Percentiles rank a stretch among this genome's conserved stretches.
phyloP scores from a whole-genome alignment of 2,113 vertebrate genomes.

The Caretta caretta region DNA sequence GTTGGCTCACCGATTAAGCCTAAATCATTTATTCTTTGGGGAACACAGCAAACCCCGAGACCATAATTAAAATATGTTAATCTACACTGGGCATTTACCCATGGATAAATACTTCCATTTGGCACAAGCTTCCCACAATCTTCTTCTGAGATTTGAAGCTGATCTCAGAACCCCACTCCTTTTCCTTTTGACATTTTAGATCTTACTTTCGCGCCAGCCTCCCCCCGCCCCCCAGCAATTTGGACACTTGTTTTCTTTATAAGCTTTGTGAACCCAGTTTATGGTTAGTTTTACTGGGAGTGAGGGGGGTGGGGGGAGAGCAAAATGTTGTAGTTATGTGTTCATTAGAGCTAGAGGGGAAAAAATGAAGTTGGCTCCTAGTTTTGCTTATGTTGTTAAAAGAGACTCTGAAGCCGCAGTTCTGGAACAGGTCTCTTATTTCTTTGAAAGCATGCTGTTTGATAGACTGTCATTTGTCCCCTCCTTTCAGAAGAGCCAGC shows the following conservation, averaged over 20 bases:
- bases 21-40: constrained; percentile 42
- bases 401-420: constrained; percentile 78
- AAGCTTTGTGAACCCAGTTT: constrained; percentile 26
- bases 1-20: constrained; percentile 47
- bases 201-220: neutral
- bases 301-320: neutral
- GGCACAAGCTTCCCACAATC: constrained; percentile 34
- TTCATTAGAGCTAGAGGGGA: constrained; percentile 66
- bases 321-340: constrained; percentile 25
- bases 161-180: constrained; percentile 46
- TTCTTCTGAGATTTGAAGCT: constrained; percentile 58
- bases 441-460: constrained; percentile 87
- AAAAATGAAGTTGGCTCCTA: constrained; percentile 80
- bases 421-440: constrained; percentile 84
- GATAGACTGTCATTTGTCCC: constrained; percentile 89
- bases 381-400: constrained; percentile 86
- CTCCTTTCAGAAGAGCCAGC: constrained; percentile 88
- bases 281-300: neutral
- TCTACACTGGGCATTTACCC: constrained; percentile 71
- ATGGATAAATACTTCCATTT: constrained; percentile 71
- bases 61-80: constrained; percentile 77
- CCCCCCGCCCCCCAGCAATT: no score
- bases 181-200: constrained; percentile 45
- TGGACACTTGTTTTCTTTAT: neutral
- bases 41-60: constrained; percentile 14